Base-by-base conservation (phyloP, 1,140 invertebrate genomes). In the Agrilus planipennis region DNA sequence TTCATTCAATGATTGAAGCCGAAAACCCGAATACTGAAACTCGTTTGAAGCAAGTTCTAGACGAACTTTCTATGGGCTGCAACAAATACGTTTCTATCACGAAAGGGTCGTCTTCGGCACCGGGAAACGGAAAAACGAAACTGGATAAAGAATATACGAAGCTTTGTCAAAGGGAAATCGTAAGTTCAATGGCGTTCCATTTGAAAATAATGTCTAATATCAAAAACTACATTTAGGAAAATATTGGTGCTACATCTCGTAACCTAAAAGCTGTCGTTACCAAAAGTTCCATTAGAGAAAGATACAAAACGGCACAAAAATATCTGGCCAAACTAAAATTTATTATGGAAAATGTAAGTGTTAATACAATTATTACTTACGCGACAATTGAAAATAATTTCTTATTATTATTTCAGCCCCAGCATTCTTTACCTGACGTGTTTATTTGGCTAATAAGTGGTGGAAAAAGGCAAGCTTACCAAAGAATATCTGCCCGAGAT, bases 401-500 rank as follows among this genome's bases (percentile, higher is more conserved):
- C n/a, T n/a, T n/a, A n/a, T n/a, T n/a, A n/a, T n/a, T n/a, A n/a
- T 63, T 72, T 17, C 50, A 90, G 86, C 79, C 87, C 0, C 87
- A 92, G 70, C 80, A 86, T 51, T 72, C 82, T 0, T 62, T 92
- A 39, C 87, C 89, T 0, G 88, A 91, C 61, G 68, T 91, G 3
- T 89, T 91, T 52, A 63, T 92, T n/a, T 91, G 88, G 87, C 71
- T 90, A 56, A 77, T 86, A 23, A 83, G 79, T 46, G 79, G 79
- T 19, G 82, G 81, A 0, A 87, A 87, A 55, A 68, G 88, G 22
- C 69, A 87, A 14, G 87, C 87, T 0, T 91, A 91, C 62, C 79
- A 87, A 43, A 64, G 87, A 29, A 74, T 91, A 19, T 66, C 72
- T 0, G 76, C 83, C 0, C 71, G 82, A 42, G 77, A 88, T 49